Evolutionary conservation across 2,888 invertebrate genomes (phyloP).

Genomic region (Criorhina ranunculi): DNA sequence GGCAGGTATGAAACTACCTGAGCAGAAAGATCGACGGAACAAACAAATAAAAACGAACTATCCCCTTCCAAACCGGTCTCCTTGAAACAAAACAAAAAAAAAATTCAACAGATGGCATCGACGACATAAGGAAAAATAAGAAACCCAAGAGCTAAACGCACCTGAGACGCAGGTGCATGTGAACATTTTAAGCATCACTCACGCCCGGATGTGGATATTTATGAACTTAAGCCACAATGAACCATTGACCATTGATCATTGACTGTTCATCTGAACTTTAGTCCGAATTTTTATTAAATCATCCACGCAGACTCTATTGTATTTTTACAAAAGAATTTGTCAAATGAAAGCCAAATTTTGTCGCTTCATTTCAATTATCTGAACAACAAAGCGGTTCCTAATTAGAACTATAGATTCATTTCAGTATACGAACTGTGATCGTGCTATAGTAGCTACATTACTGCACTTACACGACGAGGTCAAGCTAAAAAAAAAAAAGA

Average conservation of each 20-base stretch:
- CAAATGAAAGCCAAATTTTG: not conserved
- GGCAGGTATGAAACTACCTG: conserved; percentile 44
- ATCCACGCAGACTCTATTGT: not conserved
- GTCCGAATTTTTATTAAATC: conserved; percentile 20
- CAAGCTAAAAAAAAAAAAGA: conserved; percentile 54
- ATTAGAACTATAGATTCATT: conserved; percentile 30
- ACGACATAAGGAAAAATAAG: conserved; percentile 36
- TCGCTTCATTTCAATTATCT: conserved; percentile 15
- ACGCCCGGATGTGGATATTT: conserved; percentile 59
- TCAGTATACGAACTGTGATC: conserved; percentile 14
- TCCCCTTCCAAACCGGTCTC: conserved; percentile 51
- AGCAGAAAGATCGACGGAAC: conserved; percentile 3
- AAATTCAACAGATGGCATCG: conserved; percentile 54
- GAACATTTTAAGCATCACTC: conserved; percentile 62
- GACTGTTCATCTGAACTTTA: conserved; percentile 3
- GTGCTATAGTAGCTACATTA: conserved; percentile 35
- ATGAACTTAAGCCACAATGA: not conserved
- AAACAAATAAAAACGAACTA: conserved; percentile 15
- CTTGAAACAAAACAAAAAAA: conserved; percentile 38
- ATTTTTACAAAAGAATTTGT: not conserved
- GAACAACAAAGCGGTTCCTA: conserved; percentile 16
- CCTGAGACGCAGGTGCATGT: conserved; percentile 62
- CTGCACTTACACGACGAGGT: conserved; percentile 50
- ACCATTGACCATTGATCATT: conserved; percentile 18
- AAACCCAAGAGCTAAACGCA: conserved; percentile 11